Evolutionary conservation across 2,888 invertebrate genomes (phyloP).

Genomic region (Blastobasis adustella): DNA sequence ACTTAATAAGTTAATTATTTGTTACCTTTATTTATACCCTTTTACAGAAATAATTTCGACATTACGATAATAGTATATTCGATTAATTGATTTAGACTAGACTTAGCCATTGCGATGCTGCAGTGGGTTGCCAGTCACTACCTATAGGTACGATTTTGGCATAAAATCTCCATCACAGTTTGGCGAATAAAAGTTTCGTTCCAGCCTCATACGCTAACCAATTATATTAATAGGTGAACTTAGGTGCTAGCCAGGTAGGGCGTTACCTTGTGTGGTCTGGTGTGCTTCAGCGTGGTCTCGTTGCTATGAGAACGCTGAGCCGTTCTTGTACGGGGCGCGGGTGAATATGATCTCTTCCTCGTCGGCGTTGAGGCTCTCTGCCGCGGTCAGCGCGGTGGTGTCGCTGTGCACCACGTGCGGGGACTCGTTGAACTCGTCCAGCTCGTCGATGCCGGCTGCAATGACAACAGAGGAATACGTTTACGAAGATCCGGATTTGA

Average conservation of each 20-base stretch:
- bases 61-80: no score
- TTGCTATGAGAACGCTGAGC: slow-evolving; percentile 54
- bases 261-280: neutral
- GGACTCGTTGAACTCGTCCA: slow-evolving; percentile 94
- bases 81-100: no score
- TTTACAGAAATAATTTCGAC: no score
- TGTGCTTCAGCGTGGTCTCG: neutral
- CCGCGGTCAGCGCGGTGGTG: slow-evolving; percentile 53
- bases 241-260: neutral
- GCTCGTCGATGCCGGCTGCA: slow-evolving; percentile 81
- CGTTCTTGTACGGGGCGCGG: slow-evolving; percentile 46
- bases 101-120: no score
- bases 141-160: neutral
- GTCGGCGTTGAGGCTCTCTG: slow-evolving; percentile 53
- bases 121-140: no score
- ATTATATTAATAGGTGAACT: neutral
- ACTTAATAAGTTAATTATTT: no score
- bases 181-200: neutral
- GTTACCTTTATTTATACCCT: no score
- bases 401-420: slow-evolving; percentile 85
- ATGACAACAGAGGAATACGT: slow-evolving; percentile 4
- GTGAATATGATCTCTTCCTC: slow-evolving; percentile 69
- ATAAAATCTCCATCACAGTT: neutral
- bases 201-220: no score
- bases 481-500: no score